These are phyloP conservation scores for Syngnathoides biaculeatus DNA, from an alignment of 2,113 vertebrate species.

Conservation along the genomic window DNA sequence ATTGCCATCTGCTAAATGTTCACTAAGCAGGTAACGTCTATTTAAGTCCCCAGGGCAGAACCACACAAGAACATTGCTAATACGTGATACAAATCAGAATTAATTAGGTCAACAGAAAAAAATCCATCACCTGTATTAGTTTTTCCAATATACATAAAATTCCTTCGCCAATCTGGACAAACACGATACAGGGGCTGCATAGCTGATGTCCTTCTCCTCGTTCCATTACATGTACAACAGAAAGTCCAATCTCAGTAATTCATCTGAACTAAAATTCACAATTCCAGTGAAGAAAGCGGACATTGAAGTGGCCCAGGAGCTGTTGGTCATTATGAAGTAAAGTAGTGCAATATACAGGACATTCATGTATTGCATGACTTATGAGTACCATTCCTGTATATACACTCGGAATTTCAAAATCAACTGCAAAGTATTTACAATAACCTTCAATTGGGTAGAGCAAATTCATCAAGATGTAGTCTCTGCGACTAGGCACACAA, in stretches of 20 bases:
- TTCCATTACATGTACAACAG: conserved; percentile 58
- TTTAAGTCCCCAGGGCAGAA: conserved; percentile 40
- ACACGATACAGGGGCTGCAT: conserved; percentile 16
- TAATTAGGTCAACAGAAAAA: conserved; percentile 58
- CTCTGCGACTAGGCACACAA: no score
- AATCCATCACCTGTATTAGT: no score
- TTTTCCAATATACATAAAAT: neutral
- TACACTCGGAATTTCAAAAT: no score
- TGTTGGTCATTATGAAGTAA: conserved; percentile 20
- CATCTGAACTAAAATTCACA: conserved; percentile 42
- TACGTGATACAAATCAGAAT: conserved; percentile 53
- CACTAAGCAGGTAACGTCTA: conserved; percentile 41
- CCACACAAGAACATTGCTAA: conserved; percentile 47
- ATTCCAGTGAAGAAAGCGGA: conserved; percentile 32
- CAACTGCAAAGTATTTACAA: no score
- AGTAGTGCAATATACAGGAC: no score
- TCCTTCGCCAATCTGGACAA: neutral
- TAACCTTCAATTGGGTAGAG: no score
- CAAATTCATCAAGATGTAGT: no score
- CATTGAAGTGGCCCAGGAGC: conserved; percentile 13
- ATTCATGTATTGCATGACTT: no score
- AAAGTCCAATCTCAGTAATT: conserved; percentile 55
- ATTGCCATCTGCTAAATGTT: conserved; percentile 53
- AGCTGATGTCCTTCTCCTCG: conserved; percentile 52
- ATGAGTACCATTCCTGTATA: no score